Percentiles rank a stretch among this genome's conserved stretches.
Conservation (phyloP, 2,797 vertebrate genomes). For the Scyliorhinus canicula region DNA sequence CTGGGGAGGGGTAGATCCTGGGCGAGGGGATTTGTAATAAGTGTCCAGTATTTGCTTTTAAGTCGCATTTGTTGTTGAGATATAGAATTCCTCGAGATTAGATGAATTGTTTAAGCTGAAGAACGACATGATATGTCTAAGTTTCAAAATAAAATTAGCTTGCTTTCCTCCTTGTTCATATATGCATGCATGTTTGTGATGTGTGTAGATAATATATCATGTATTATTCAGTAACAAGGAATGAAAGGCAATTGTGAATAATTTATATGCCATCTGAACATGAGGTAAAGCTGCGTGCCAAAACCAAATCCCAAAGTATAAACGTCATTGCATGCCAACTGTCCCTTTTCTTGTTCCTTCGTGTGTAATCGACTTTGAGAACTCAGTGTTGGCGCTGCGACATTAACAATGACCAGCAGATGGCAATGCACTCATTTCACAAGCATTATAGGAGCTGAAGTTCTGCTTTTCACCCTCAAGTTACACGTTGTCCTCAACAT, state of each 20-base stretch:
- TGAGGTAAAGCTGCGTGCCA: background rate
- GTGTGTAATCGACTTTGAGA: background rate
- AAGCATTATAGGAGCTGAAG: background rate
- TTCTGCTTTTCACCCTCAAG: background rate
- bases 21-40: background rate
- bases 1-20: background rate
- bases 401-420: slow-evolving; percentile 11
- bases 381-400: background rate
- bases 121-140: too few species aligned
- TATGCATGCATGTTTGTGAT: too few species aligned
- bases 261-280: background rate
- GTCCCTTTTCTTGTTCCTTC: background rate
- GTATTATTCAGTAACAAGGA: background rate
- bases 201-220: background rate
- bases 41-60: background rate
- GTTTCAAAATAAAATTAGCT: background rate
- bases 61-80: background rate
- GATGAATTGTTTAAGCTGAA: background rate
- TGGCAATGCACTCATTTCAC: slow-evolving; percentile 16
- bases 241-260: background rate
- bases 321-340: background rate
- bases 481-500: background rate
- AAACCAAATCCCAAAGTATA: background rate
- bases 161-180: background rate
- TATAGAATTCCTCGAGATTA: background rate